These are phyloP conservation scores for Rhamnusium bicolor DNA, from an alignment of 2,888 invertebrate genomes.

Conservation along the genomic window DNA sequence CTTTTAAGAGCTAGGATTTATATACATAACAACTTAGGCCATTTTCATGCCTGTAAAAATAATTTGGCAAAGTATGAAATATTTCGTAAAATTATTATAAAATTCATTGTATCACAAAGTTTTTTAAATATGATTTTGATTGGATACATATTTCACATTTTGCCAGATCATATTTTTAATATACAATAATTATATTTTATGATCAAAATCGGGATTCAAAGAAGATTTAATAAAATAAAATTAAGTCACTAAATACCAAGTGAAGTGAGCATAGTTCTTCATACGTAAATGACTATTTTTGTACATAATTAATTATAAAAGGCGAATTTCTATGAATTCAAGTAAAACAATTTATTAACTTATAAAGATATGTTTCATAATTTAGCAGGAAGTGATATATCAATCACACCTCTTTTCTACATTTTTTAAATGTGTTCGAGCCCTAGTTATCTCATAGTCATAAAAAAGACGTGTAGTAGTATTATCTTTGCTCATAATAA, in stretches of 20 bases:
- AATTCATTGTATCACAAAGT: constrained; percentile 32
- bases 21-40: constrained; percentile 54
- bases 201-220: constrained; percentile 34
- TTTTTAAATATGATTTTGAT: constrained; percentile 24
- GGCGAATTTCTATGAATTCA: too few relatives aligned
- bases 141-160: constrained; percentile 25
- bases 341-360: too few relatives aligned
- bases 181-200: constrained; percentile 1
- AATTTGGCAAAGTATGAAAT: constrained; percentile 15
- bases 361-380: too few relatives aligned
- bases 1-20: constrained; percentile 47
- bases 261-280: background rate
- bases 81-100: constrained; percentile 20
- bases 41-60: constrained; percentile 33
- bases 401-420: too few relatives aligned
- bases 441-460: too few relatives aligned
- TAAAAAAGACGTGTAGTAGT: too few relatives aligned
- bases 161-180: constrained; percentile 22
- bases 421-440: too few relatives aligned
- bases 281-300: background rate
- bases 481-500: too few relatives aligned
- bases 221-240: background rate
- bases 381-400: too few relatives aligned
- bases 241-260: background rate
- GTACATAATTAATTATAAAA: too few relatives aligned